Base-by-base conservation (phyloP, 2,888 invertebrate genomes). In the Chrysolina haemoptera region DNA sequence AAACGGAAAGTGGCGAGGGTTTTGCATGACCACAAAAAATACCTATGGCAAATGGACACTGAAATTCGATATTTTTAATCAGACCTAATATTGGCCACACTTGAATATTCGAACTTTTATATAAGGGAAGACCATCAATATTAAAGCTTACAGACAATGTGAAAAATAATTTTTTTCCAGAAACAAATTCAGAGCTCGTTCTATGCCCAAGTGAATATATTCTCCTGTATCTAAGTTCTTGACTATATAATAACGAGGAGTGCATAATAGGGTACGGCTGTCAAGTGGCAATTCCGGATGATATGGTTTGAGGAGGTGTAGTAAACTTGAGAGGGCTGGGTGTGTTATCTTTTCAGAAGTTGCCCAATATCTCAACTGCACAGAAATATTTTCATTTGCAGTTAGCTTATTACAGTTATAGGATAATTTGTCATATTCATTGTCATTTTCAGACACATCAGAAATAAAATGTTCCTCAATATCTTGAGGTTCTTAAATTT, bases 201-300 rank as follows among this genome's bases (percentile, higher is more conserved):
- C 63, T 64, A 43, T 35, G 20, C 63, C 63, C 41, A 64, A 18
- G 10, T 64, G 63, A 14, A 64, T 43, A 40, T 64, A 64, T 43
- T 40, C 16, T 18, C 63, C 63, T 50, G 20, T 41, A 41, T 18
- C 43, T 11, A 64, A 64, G 41, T 22, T 20, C 18, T 41, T 16
- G 18, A 64, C 16, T 18, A 4, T 43, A 18, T 18, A 35, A 62
- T 62, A 20, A 20, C 16, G 22, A n/a, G 63, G 63, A 11, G 72
- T 74, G 16, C 53, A 35, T 70, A 75, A 68, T 12, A 76, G 59
- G 18, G 77, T 76, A 53, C 75, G 18, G 46, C 67, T 68, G 66
- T 75, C 69, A 27, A 77, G 46, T n/a, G 75, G 73, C n/a, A 75
- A 50, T 62, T 77, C 75, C 41, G 73, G 73, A 64, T 77, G 77